Evolutionary conservation across 1,140 invertebrate genomes (phyloP).

Genomic region (Zaprionus nigranus): DNA sequence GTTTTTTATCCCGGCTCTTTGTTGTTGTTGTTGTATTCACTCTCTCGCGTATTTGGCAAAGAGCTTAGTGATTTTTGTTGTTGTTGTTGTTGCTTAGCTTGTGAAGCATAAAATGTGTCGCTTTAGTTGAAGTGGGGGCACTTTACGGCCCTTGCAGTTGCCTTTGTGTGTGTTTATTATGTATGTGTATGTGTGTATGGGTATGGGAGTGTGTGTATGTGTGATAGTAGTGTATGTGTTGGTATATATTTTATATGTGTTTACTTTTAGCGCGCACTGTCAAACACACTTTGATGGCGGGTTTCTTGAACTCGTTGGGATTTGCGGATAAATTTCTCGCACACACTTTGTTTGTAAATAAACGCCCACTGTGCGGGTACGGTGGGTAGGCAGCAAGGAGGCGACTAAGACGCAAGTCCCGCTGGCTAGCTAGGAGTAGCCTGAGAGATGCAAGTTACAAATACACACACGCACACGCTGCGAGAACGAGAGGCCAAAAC

Average conservation of each 20-base stretch:
- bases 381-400: not conserved
- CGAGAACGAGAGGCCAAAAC: slow-evolving; percentile 28
- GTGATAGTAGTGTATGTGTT: slow-evolving; percentile 2
- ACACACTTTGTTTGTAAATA: slow-evolving; percentile 41
- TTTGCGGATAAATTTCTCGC: not conserved
- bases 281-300: slow-evolving; percentile 28
- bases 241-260: slow-evolving; percentile 35
- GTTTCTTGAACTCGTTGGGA: slow-evolving; percentile 34
- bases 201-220: slow-evolving; percentile 21
- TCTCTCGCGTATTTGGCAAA: slow-evolving; percentile 50
- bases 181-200: slow-evolving; percentile 18
- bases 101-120: slow-evolving; percentile 75
- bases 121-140: slow-evolving; percentile 53
- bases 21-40: slow-evolving; percentile 34
- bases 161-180: slow-evolving; percentile 39
- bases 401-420: slow-evolving; percentile 52
- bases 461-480: slow-evolving; percentile 41
- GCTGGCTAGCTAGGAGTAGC: slow-evolving; percentile 23
- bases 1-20: too few relatives aligned
- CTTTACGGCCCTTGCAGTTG: slow-evolving; percentile 65
- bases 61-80: slow-evolving; percentile 51
- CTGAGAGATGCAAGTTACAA: not conserved
- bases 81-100: slow-evolving; percentile 60
- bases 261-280: slow-evolving; percentile 62
- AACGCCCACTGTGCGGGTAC: slow-evolving; percentile 27